phyloP scores from a whole-genome alignment of 2,888 invertebrate genomes.

The Synergus gifuensis region DNA sequence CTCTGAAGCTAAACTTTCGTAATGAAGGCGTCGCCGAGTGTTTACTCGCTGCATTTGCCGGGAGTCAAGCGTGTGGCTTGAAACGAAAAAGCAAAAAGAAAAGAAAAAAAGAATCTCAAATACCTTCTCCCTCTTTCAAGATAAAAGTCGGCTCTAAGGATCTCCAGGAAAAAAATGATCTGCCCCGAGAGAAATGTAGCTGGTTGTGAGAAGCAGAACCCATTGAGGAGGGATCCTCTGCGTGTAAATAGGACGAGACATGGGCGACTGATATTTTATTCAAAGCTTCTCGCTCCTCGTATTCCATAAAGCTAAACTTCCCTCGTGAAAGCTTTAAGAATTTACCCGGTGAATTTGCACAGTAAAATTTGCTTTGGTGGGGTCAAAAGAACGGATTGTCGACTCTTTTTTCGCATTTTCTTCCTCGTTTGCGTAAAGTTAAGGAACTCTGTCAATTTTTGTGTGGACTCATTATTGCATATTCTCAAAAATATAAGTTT shows the following conservation, averaged over 20 bases:
- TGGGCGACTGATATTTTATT: conserved; percentile 39
- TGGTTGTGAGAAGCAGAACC: conserved; percentile 18
- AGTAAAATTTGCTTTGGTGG: conserved; percentile 35
- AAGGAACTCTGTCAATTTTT: not conserved
- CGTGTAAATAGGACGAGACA: conserved; percentile 35
- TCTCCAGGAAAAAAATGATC: conserved; percentile 12
- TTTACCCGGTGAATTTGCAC: conserved; percentile 31
- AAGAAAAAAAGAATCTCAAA: not conserved
- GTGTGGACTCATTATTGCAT: not conserved
- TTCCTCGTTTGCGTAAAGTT: not conserved
- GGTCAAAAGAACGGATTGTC: conserved; percentile 28
- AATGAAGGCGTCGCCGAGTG: conserved; percentile 39
- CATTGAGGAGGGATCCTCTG: conserved; percentile 25
- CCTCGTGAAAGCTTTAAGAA: conserved; percentile 28
- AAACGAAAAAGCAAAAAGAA: conserved; percentile 2
- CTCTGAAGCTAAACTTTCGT: conserved; percentile 33
- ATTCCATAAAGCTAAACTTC: conserved; percentile 40
- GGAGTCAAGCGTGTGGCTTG: conserved; percentile 8
- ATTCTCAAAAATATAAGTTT: too few species aligned
- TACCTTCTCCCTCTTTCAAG: not conserved
- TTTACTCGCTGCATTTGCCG: conserved; percentile 28
- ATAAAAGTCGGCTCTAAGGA: conserved; percentile 11
- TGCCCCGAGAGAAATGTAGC: conserved; percentile 33
- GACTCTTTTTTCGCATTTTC: not conserved
- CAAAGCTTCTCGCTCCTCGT: conserved; percentile 35